A percentile compares a stretch with the other conserved stretches of the same genome.
phyloP scores from a whole-genome alignment of 2,888 invertebrate genomes.

The Heliconius hortense region DNA sequence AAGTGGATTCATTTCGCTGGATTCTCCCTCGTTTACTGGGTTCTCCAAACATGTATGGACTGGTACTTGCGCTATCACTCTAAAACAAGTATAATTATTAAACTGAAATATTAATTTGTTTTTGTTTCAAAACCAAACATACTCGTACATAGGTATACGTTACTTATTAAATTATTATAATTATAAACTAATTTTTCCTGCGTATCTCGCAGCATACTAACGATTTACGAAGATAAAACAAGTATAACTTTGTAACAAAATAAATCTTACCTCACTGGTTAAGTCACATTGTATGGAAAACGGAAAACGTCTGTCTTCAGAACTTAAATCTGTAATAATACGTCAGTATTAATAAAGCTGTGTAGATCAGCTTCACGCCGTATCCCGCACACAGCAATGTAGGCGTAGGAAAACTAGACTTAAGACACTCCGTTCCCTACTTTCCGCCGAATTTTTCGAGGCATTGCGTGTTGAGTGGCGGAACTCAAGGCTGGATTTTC shows the following conservation, averaged over 20 bases:
- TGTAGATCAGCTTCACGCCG: background rate
- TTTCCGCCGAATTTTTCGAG: no score
- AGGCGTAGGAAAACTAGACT: no score
- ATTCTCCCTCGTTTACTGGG: conserved; percentile 63
- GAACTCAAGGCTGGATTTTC: no score
- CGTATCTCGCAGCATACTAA: background rate
- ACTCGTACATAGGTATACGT: background rate
- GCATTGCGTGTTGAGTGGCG: no score
- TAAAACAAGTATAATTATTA: conserved; percentile 17
- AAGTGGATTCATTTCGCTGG: conserved; percentile 55
- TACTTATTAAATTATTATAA: background rate
- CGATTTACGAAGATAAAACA: background rate
- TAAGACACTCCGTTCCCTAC: no score
- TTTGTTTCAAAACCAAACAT: background rate
- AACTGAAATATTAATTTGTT: background rate
- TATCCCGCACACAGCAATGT: no score
- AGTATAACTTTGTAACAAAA: background rate
- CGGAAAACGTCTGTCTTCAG: conserved; percentile 53
- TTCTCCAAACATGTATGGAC: conserved; percentile 57
- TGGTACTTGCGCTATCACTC: conserved; percentile 41
- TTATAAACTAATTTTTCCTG: background rate
- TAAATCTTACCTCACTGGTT: conserved; percentile 52
- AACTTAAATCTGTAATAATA: conserved; percentile 47
- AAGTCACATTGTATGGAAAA: conserved; percentile 52
- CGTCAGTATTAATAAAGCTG: background rate